Conservation (phyloP, 2,888 invertebrate species). For the Apomyelois bistriatella region DNA sequence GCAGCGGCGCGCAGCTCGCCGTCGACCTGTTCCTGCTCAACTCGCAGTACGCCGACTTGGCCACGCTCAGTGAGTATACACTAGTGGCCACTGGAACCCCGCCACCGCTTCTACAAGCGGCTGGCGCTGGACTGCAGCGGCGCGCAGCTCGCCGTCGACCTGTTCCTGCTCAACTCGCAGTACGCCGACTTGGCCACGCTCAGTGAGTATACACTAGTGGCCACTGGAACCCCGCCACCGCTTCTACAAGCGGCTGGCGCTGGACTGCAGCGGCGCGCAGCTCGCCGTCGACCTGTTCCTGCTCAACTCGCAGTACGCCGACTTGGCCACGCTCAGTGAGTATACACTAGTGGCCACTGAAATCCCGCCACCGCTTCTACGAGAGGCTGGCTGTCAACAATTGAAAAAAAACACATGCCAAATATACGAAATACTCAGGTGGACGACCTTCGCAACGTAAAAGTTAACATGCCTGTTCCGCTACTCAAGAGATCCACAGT, state of each 20-base stretch:
- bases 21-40: slow-evolving; percentile 97
- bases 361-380: slow-evolving; percentile 97
- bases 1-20: slow-evolving; percentile 96
- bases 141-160: slow-evolving; percentile 96
- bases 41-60: slow-evolving; percentile 95
- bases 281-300: slow-evolving; percentile 97
- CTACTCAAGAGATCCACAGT: too few relatives aligned
- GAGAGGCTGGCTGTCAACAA: slow-evolving; percentile 97
- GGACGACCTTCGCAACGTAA: too few relatives aligned
- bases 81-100: slow-evolving; percentile 92
- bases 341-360: slow-evolving; percentile 84
- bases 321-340: slow-evolving; percentile 95
- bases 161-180: slow-evolving; percentile 95
- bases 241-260: slow-evolving; percentile 96
- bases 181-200: slow-evolving; percentile 97
- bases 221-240: slow-evolving; percentile 96
- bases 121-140: slow-evolving; percentile 97
- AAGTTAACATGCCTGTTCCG: too few relatives aligned
- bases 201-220: slow-evolving; percentile 83
- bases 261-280: slow-evolving; percentile 98
- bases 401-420: too few relatives aligned
- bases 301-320: slow-evolving; percentile 94
- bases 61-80: slow-evolving; percentile 89
- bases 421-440: too few relatives aligned
- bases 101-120: slow-evolving; percentile 97